phyloP scores from a whole-genome alignment of 1,140 invertebrate species.

The Andricus grossulariae region DNA sequence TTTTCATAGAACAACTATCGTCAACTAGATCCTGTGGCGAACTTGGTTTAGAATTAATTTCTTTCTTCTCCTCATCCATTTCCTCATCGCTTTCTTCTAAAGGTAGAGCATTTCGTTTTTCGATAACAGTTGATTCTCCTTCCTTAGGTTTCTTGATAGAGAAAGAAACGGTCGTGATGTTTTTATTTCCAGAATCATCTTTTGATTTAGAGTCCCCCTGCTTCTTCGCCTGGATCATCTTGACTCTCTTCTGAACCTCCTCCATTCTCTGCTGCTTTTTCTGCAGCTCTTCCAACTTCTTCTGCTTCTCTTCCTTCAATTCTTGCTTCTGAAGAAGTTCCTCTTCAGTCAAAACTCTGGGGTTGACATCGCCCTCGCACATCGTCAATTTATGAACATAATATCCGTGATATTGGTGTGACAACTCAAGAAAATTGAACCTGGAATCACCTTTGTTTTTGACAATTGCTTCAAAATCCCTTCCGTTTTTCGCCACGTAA shows the following conservation, averaged over 20 bases:
- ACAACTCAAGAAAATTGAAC: conserved; percentile 87
- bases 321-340: conserved; percentile 71
- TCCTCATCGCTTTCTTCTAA: conserved; percentile 86
- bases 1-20: conserved; percentile 35
- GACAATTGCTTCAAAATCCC: conserved; percentile 93
- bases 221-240: conserved; percentile 74
- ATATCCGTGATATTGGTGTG: conserved; percentile 85
- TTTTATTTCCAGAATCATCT: conserved; percentile 53
- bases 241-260: conserved; percentile 74
- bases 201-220: conserved; percentile 59
- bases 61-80: conserved; percentile 75
- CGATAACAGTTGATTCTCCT: conserved; percentile 79
- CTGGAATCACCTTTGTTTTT: conserved; percentile 90
- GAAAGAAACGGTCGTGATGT: conserved; percentile 83
- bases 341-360: conserved; percentile 70
- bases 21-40: conserved; percentile 51
- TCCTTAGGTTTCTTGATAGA: conserved; percentile 89
- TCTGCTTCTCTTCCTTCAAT: conserved; percentile 72
- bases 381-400: conserved; percentile 81
- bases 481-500: conserved; percentile 95
- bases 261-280: conserved; percentile 74
- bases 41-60: conserved; percentile 57
- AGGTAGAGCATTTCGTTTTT: conserved; percentile 82
- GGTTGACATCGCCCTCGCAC: conserved; percentile 70
- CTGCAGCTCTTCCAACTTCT: conserved; percentile 70